These are phyloP conservation scores for Pocillopora damicornis DNA, from an alignment of 64 coral and sea anemone genomes.

Conservation along the genomic window DNA sequence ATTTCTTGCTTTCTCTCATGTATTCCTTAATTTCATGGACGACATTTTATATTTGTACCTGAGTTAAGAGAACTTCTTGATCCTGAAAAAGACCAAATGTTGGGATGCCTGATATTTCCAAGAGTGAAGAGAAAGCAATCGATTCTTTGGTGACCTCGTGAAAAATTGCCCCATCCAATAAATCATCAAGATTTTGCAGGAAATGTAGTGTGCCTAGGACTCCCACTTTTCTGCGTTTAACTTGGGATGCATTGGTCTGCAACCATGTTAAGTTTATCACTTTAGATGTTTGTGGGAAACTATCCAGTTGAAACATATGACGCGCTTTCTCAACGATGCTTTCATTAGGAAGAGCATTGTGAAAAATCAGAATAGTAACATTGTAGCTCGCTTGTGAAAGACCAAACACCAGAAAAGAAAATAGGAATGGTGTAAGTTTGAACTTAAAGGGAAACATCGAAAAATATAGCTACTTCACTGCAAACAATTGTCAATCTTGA, in stretches of 20 bases:
- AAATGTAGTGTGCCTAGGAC: not conserved
- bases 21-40: not conserved
- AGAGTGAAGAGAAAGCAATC: not conserved
- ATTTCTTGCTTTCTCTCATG: too few species aligned
- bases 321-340: not conserved
- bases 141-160: not conserved
- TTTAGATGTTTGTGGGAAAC: not conserved
- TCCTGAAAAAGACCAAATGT: conserved; percentile 10
- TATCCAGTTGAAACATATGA: not conserved
- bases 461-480: not conserved
- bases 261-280: not conserved
- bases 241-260: not conserved
- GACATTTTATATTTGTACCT: not conserved
- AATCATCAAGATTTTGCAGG: not conserved
- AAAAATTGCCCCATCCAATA: not conserved
- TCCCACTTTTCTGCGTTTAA: not conserved
- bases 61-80: not conserved
- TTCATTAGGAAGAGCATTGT: not conserved
- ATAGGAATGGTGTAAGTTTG: not conserved
- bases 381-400: conserved; percentile 2
- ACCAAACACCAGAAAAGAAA: not conserved
- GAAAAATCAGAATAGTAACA: not conserved
- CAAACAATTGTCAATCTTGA: too few species aligned
- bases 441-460: not conserved
- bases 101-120: not conserved